Conservation (phyloP, 2,797 vertebrate genomes). For the Lagodon rhomboides region DNA sequence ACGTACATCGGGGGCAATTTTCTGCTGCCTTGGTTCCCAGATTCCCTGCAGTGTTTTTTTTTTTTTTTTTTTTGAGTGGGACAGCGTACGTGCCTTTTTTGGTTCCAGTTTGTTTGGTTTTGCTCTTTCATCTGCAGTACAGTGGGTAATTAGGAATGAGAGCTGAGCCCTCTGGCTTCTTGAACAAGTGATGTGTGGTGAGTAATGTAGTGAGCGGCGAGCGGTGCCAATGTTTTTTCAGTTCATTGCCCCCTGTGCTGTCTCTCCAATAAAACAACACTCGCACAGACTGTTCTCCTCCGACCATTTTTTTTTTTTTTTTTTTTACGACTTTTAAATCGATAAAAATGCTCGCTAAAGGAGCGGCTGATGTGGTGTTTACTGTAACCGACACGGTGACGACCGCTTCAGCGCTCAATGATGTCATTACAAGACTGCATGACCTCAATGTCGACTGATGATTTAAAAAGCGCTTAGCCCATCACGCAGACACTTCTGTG, state of each 20-base stretch:
- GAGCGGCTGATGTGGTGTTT: conserved; percentile 3
- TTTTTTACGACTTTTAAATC: conserved; percentile 48
- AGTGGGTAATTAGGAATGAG: conserved; percentile 65
- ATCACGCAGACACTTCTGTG: conserved; percentile 19
- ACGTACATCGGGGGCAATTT: conserved; percentile 66
- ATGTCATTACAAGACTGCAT: conserved; percentile 61
- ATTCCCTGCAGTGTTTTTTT: conserved; percentile 52
- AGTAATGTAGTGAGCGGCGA: conserved; percentile 63
- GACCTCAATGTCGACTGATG: conserved; percentile 47
- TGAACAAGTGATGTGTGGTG: conserved; percentile 60
- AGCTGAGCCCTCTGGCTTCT: conserved; percentile 64
- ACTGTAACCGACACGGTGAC: conserved; percentile 18
- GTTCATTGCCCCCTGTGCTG: conserved; percentile 37
- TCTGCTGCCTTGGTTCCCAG: conserved; percentile 62
- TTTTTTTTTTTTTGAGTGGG: conserved; percentile 36
- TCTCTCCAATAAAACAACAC: conserved; percentile 36
- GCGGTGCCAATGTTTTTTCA: conserved; percentile 37
- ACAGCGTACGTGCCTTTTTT: conserved; percentile 33
- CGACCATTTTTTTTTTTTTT: too few relatives aligned
- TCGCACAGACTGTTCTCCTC: conserved; percentile 6
- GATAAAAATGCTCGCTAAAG: conserved; percentile 9
- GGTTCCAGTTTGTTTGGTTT: conserved; percentile 59
- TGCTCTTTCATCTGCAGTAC: conserved; percentile 48
- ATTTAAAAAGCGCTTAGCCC: conserved; percentile 44
- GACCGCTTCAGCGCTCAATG: conserved; percentile 41